Percentiles rank a stretch among this genome's conserved stretches.
Evolutionary conservation across 1,140 invertebrate species (phyloP).

Genomic region (Drosophila pandora): DNA sequence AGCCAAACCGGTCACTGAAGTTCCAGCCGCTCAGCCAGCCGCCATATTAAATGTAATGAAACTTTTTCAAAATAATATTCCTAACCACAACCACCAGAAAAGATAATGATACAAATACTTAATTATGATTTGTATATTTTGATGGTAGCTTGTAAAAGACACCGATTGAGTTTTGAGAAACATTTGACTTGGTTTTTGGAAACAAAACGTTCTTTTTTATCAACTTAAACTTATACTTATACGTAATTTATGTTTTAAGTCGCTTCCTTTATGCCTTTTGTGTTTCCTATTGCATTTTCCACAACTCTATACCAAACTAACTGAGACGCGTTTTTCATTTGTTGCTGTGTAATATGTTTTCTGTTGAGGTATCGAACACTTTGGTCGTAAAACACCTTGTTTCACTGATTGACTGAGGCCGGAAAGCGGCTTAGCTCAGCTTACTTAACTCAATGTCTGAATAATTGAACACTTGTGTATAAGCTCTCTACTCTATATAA

Average conservation of each 20-base stretch:
- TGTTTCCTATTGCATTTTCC: slow-evolving; percentile 36
- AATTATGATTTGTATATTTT: slow-evolving; percentile 48
- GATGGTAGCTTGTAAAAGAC: slow-evolving; percentile 71
- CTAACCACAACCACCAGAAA: slow-evolving; percentile 59
- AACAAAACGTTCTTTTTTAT: slow-evolving; percentile 37
- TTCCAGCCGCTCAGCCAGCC: slow-evolving; percentile 85
- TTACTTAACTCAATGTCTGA: slow-evolving; percentile 56
- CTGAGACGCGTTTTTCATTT: slow-evolving; percentile 38
- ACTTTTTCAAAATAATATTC: slow-evolving; percentile 72
- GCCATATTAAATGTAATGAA: slow-evolving; percentile 84
- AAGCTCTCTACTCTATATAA: slow-evolving; percentile 34
- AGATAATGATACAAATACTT: slow-evolving; percentile 48
- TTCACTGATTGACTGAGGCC: slow-evolving; percentile 14
- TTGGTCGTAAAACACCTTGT: slow-evolving; percentile 22
- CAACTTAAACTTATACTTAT: slow-evolving; percentile 36
- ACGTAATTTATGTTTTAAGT: slow-evolving; percentile 41
- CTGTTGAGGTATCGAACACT: slow-evolving; percentile 34
- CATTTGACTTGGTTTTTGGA: slow-evolving; percentile 72
- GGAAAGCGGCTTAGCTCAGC: slow-evolving; percentile 18
- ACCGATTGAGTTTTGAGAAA: slow-evolving; percentile 63
- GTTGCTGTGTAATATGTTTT: slow-evolving; percentile 34
- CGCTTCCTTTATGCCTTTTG: slow-evolving; percentile 40
- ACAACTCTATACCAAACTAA: slow-evolving; percentile 34
- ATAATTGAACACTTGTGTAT: slow-evolving; percentile 49
- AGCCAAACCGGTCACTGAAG: slow-evolving; percentile 87